These are phyloP conservation scores for Microchrysa polita DNA, from an alignment of 2,888 invertebrate genomes.

Conservation along the genomic window DNA sequence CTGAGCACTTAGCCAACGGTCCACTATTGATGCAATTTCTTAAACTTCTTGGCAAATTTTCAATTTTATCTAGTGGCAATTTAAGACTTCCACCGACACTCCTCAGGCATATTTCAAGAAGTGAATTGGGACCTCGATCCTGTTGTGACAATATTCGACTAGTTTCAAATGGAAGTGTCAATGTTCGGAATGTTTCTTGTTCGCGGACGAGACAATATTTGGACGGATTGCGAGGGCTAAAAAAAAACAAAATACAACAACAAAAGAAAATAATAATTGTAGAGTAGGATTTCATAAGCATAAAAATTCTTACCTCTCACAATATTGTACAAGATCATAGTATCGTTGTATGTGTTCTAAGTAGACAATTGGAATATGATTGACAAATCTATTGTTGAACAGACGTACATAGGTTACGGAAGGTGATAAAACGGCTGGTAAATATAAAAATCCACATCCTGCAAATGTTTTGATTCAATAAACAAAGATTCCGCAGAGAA, in stretches of 20 bases:
- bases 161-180: slow-evolving; percentile 61
- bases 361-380: slow-evolving; percentile 62
- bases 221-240: slow-evolving; percentile 49
- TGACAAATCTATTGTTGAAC: slow-evolving; percentile 62
- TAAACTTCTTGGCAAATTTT: slow-evolving; percentile 58
- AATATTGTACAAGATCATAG: slow-evolving; percentile 58
- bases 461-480: too few relatives aligned
- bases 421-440: slow-evolving; percentile 61
- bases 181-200: slow-evolving; percentile 57
- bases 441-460: slow-evolving; percentile 62
- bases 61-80: slow-evolving; percentile 56
- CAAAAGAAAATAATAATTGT: not conserved
- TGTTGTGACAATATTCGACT: slow-evolving; percentile 57
- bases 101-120: slow-evolving; percentile 27
- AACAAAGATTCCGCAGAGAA: too few relatives aligned
- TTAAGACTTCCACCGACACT: slow-evolving; percentile 51
- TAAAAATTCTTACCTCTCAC: slow-evolving; percentile 56
- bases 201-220: slow-evolving; percentile 60
- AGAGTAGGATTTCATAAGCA: not conserved
- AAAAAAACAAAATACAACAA: not conserved
- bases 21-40: slow-evolving; percentile 60
- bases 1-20: slow-evolving; percentile 60
- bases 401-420: slow-evolving; percentile 61
- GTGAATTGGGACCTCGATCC: not conserved
- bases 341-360: slow-evolving; percentile 61